A percentile compares a stretch with the other conserved stretches of the same genome.
Evolutionary conservation across 1,140 invertebrate species (phyloP).

Genomic region (Halictus rubicundus): DNA sequence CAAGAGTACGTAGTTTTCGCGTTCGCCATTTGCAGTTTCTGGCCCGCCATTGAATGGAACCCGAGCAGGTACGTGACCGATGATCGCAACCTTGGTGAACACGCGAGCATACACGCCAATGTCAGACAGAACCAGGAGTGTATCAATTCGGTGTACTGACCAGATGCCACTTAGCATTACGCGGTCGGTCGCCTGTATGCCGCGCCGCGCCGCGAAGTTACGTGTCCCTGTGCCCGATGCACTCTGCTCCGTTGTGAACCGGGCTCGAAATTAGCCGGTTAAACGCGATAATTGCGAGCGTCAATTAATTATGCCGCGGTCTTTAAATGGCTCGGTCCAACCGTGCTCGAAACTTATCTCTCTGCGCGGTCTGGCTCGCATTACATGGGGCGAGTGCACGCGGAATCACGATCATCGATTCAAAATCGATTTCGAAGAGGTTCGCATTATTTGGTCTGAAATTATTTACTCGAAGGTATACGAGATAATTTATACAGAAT

Average conservation of each 20-base stretch:
- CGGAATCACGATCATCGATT: too few species aligned
- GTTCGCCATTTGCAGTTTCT: background rate
- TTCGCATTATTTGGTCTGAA: too few species aligned
- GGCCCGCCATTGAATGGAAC: too few species aligned
- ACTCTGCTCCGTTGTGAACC: slow-evolving; percentile 18
- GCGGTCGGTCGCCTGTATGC: background rate
- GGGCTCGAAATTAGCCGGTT: slow-evolving; percentile 52
- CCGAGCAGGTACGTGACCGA: slow-evolving; percentile 11
- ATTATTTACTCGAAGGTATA: too few species aligned
- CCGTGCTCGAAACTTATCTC: slow-evolving; percentile 15
- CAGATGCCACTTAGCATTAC: slow-evolving; percentile 49
- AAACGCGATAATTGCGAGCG: slow-evolving; percentile 63
- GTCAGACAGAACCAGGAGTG: slow-evolving; percentile 18
- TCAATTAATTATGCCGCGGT: slow-evolving; percentile 59
- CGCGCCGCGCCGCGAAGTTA: slow-evolving; percentile 6
- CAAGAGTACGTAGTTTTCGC: background rate
- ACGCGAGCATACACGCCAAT: background rate
- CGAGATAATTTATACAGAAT: too few species aligned
- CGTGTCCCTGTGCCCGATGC: background rate
- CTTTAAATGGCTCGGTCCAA: slow-evolving; percentile 16
- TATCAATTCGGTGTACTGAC: slow-evolving; percentile 51
- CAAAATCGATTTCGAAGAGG: too few species aligned
- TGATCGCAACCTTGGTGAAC: background rate
- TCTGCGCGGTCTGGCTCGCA: too few species aligned
- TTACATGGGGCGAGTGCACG: too few species aligned